Percentiles rank a stretch among this genome's conserved stretches.
phyloP scores from a whole-genome alignment of 2,888 invertebrate genomes.

The Drosophila atripex region DNA sequence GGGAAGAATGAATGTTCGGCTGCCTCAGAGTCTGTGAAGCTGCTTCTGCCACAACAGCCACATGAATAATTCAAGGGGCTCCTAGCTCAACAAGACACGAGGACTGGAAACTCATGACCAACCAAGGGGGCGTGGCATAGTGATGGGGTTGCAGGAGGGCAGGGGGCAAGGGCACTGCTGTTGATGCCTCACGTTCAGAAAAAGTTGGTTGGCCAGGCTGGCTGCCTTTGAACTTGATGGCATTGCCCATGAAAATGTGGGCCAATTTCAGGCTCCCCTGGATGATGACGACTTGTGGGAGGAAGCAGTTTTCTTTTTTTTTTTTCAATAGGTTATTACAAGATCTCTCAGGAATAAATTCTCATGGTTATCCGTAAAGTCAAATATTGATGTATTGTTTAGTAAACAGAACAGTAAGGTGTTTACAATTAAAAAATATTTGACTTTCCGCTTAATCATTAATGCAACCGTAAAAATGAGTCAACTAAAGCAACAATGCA shows the following conservation, averaged over 20 bases:
- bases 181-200: conserved; percentile 12
- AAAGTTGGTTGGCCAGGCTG: conserved; percentile 23
- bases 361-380: not conserved
- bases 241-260: conserved; percentile 37
- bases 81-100: conserved; percentile 25
- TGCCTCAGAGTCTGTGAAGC: conserved; percentile 27
- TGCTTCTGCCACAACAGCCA: conserved; percentile 38
- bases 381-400: not conserved
- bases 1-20: conserved; percentile 3
- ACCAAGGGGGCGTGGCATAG: not conserved
- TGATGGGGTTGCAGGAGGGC: not conserved
- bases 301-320: conserved; percentile 2
- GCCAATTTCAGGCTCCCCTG: conserved; percentile 5
- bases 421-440: conserved; percentile 5
- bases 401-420: not conserved
- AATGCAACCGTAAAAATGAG: not conserved
- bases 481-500: too few relatives aligned
- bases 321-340: not conserved
- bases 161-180: conserved; percentile 17
- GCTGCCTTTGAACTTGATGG: conserved; percentile 47
- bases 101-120: conserved; percentile 18
- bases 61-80: conserved; percentile 51
- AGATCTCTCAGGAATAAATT: not conserved
- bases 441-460: conserved; percentile 8
- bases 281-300: not conserved